Evolutionary conservation across 2,113 vertebrate species (phyloP).

Genomic region (Pseudorectes ferrugineus): DNA sequence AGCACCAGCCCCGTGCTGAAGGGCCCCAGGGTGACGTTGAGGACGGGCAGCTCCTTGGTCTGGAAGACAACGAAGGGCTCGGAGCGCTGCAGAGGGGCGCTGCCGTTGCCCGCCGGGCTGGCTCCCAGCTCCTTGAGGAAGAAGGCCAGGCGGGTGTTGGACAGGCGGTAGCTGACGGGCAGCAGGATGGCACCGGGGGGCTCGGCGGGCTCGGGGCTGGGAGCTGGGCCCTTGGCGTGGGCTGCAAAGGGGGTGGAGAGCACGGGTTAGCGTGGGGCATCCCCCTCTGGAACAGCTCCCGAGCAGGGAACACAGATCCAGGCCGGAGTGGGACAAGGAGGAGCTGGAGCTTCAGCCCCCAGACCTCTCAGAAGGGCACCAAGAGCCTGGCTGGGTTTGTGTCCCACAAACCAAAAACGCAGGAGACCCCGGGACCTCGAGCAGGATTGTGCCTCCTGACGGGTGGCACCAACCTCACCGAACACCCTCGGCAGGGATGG

Average conservation of each 20-base stretch:
- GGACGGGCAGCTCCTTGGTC: conserved; percentile 90
- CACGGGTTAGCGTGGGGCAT: rapidly evolving
- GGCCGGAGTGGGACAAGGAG: rapidly evolving
- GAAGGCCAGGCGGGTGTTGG: conserved; percentile 92
- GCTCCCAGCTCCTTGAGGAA: conserved; percentile 84
- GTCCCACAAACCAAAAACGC: neutral
- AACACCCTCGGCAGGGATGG: rapidly evolving
- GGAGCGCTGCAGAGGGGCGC: conserved; percentile 76
- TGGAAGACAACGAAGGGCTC: conserved; percentile 98
- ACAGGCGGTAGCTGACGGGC: conserved; percentile 92
- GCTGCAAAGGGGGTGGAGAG: conserved; percentile 50
- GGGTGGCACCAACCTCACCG: neutral
- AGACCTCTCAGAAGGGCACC: neutral
- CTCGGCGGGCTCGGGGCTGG: conserved; percentile 77
- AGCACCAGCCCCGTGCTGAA: conserved; percentile 87
- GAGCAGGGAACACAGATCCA: neutral
- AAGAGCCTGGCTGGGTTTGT: neutral
- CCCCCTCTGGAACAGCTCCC: neutral
- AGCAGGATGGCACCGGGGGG: conserved; percentile 72
- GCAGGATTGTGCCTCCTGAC: rapidly evolving
- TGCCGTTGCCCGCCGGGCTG: conserved; percentile 44
- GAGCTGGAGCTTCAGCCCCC: neutral
- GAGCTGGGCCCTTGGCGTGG: conserved; percentile 76
- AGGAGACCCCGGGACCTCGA: rapidly evolving
- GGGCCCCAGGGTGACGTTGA: conserved; percentile 91